Evolutionary conservation across 2,888 invertebrate genomes (phyloP).

Genomic region (Tryphoninae sp.): DNA sequence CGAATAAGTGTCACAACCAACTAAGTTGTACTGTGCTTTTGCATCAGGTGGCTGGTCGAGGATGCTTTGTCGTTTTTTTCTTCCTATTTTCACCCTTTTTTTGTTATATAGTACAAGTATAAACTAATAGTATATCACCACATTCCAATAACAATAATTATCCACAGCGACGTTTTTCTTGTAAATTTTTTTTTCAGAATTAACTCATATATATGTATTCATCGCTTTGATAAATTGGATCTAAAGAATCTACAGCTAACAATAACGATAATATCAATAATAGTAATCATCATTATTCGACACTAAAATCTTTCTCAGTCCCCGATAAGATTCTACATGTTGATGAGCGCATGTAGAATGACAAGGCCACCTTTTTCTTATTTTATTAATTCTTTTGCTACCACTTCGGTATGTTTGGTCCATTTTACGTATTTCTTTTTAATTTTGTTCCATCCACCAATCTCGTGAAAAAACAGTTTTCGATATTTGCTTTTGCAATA

Average conservation of each 20-base stretch:
- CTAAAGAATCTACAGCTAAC: not conserved
- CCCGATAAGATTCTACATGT: not conserved
- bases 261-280: not conserved
- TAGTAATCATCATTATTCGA: not conserved
- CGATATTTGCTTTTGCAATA: not conserved
- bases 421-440: slow-evolving; percentile 21
- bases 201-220: not conserved
- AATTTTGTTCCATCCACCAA: not conserved
- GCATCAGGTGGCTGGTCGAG: slow-evolving; percentile 69
- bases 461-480: not conserved
- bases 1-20: not conserved
- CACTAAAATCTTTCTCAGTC: no score
- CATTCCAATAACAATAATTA: not conserved
- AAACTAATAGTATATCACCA: slow-evolving; percentile 1
- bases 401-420: slow-evolving; percentile 17
- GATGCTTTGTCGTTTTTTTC: slow-evolving; percentile 18
- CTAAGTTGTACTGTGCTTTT: slow-evolving; percentile 65
- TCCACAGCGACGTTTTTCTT: slow-evolving; percentile 6
- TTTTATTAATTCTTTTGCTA: slow-evolving; percentile 7
- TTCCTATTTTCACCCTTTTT: not conserved
- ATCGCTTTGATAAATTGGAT: not conserved
- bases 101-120: not conserved
- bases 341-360: slow-evolving; percentile 4
- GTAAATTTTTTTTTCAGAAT: not conserved
- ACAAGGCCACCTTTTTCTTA: slow-evolving; percentile 48